Evolutionary conservation across 2,113 vertebrate species (phyloP), one percentile per base, ranked within the genome.

Genomic region (Pangasianodon gigas): DNA sequence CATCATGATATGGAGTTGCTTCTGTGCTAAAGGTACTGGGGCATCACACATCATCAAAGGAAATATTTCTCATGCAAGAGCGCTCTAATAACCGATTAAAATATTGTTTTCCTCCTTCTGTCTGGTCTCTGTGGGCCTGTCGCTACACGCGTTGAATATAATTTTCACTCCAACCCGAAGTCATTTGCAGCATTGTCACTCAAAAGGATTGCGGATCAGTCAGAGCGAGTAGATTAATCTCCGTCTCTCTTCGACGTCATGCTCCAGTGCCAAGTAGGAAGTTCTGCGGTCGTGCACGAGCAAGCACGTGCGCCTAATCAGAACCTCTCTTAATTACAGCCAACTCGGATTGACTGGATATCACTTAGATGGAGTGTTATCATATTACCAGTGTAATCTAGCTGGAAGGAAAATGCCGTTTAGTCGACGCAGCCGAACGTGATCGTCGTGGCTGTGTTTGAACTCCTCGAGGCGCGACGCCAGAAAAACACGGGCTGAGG

Each of bases 281-380:
- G 56, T 84, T 44, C 46, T 52, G 48, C 18, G 41, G n/a, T 79
- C 51, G 41, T n/a, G 65, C 82, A 24, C 7, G 46, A 90, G 89
- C 84, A 44, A 58, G 44, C 88, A 8, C 56, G 14, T 37, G 54
- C 21, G 75, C 79, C 37, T 90, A 88, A 92, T 90, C 87, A 80
- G 74, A 86, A 62, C 26, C 75, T 18, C 75, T 82, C 87, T 88
- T 87, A 90, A 90, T 92, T 92, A 89, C 87, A 24, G 62, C 71
- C 80, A 51, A 46, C 90, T 83, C 74, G 19, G 41, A 87, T 65
- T 32, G 69, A 92, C 85, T 82, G 48, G 80, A 84, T 87, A 79
- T 69, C 79, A 26, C 82, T 85, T 77, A 77, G 82, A 77, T 82
- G 85, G 69, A 88, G 83, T 62, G 75, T 54, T 88, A 89, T 90